These are phyloP conservation scores for Enteromius afrohamiltoni DNA, from an alignment of 2,797 vertebrate species.

Conservation along the genomic window DNA sequence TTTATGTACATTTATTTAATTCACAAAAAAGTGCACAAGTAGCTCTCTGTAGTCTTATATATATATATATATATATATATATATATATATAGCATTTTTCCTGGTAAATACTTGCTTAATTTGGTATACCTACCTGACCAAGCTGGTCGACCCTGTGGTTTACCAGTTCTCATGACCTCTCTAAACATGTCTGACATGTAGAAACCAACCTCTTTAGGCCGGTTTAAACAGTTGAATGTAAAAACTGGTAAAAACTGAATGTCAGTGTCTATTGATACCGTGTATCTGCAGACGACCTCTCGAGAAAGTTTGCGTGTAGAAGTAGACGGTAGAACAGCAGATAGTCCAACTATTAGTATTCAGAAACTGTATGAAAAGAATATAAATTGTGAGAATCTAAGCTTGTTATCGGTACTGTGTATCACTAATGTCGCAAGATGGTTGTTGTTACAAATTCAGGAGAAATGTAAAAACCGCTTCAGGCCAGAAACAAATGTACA, in stretches of 20 bases:
- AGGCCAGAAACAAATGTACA: not conserved
- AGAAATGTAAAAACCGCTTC: not conserved
- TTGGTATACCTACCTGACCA: not conserved
- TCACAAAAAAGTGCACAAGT: not conserved
- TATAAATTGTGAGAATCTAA: not conserved
- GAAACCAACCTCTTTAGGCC: not conserved
- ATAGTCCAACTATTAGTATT: not conserved
- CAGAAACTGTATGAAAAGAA: not conserved
- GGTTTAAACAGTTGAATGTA: not conserved
- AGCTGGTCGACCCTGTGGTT: not conserved
- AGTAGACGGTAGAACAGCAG: slow-evolving; percentile 1
- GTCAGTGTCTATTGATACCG: slow-evolving; percentile 57
- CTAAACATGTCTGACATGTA: not conserved
- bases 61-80: no score
- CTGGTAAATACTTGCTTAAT: not conserved
- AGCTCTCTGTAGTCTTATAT: not conserved
- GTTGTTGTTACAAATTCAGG: not conserved
- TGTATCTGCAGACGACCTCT: slow-evolving; percentile 59
- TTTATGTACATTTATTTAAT: not conserved
- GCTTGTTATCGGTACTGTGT: slow-evolving; percentile 38
- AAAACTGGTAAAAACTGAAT: slow-evolving; percentile 44
- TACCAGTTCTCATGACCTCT: not conserved
- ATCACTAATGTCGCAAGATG: slow-evolving; percentile 14
- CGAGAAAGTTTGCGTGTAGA: slow-evolving; percentile 29
- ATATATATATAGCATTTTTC: not conserved